Percentiles rank a stretch among this genome's conserved stretches.
phyloP scores from a whole-genome alignment of 2,888 invertebrate species.

The Abrostola triplasia region DNA sequence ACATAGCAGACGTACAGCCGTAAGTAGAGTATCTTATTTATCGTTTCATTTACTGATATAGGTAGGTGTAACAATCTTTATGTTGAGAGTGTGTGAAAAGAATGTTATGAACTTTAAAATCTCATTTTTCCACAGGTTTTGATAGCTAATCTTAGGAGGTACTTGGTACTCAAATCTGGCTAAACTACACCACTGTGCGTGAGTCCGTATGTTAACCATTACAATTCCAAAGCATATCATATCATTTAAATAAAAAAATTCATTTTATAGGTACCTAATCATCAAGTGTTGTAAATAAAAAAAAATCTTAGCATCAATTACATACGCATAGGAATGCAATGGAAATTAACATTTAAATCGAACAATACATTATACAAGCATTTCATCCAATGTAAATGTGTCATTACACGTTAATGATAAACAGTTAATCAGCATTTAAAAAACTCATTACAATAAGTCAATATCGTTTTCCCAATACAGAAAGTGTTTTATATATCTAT shows the following conservation, averaged over 20 bases:
- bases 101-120: no score
- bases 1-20: conserved; percentile 4
- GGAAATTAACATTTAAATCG: conserved; percentile 27
- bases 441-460: conserved; percentile 27
- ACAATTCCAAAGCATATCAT: no score
- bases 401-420: conserved; percentile 9
- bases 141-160: no score
- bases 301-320: not conserved
- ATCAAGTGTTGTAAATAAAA: not conserved
- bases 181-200: no score
- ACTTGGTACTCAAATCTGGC: no score
- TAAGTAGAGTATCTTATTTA: no score
- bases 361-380: conserved; percentile 9
- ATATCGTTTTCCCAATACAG: conserved; percentile 19
- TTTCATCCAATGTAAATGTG: conserved; percentile 18
- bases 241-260: no score
- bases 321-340: conserved; percentile 1
- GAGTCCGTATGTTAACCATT: no score
- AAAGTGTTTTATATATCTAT: no score
- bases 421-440: conserved; percentile 14
- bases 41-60: no score
- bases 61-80: not conserved
- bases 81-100: not conserved
- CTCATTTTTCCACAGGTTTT: no score
- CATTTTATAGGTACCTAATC: no score